phyloP scores from a whole-genome alignment of 2,113 vertebrate species.

The Taxidea taxus region DNA sequence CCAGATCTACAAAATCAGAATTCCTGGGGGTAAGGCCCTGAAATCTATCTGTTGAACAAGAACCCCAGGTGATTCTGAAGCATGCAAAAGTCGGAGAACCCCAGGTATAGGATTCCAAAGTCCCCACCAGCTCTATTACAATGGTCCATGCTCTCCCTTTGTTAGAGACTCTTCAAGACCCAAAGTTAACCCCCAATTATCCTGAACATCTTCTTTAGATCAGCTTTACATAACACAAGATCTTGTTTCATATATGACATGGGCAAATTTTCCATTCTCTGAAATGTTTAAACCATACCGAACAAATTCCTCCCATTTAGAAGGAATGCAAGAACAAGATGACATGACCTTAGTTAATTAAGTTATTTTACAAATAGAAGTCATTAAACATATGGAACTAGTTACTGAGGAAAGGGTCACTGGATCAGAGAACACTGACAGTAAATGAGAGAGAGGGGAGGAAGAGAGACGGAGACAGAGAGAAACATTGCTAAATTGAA shows the following conservation, averaged over 20 bases:
- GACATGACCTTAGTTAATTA: conserved; percentile 70
- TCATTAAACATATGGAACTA: conserved; percentile 77
- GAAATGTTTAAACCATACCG: conserved; percentile 70
- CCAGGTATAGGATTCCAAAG: background rate
- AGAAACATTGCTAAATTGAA: background rate
- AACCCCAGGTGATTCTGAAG: background rate
- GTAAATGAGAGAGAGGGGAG: background rate
- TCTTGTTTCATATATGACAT: conserved; percentile 66
- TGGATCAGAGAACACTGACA: background rate
- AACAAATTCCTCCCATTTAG: conserved; percentile 72
- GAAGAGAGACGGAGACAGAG: background rate
- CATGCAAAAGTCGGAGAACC: background rate
- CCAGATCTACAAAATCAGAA: background rate
- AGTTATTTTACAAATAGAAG: conserved; percentile 68
- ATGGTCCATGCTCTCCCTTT: background rate
- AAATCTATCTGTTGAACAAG: background rate
- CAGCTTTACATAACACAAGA: conserved; percentile 55
- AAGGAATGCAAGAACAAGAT: conserved; percentile 80
- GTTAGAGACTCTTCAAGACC: background rate
- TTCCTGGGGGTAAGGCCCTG: background rate
- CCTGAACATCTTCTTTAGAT: conserved; percentile 59
- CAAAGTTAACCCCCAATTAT: background rate
- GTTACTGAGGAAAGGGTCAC: conserved; percentile 69
- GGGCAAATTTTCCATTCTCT: conserved; percentile 71
- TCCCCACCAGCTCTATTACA: background rate